Evolutionary conservation across 2,888 invertebrate species (phyloP), one percentile per base, ranked within the genome.

Genomic region (Microchrysa polita): DNA sequence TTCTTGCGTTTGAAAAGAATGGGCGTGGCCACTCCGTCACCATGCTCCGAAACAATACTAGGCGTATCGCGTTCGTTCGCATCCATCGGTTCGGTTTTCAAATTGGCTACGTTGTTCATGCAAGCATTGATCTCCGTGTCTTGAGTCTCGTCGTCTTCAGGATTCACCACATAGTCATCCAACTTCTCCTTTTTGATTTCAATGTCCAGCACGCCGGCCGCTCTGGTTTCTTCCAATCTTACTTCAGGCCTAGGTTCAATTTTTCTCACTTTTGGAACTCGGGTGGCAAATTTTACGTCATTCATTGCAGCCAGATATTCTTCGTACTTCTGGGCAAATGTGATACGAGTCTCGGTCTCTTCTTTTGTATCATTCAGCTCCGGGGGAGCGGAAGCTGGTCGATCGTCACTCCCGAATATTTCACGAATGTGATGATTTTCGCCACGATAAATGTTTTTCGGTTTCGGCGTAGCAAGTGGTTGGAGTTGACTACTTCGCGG

Each of bases 331-430:
- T 83, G 80, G 71, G 81, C 81, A 73, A 83, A 84, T 1, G 77
- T 76, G 0, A 78, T 80, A 63, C 86, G 86, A 0, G 81, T 82
- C 16, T 84, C 84, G 16, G 81, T 82, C 9, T 82, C 79, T 14
- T 82, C 82, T 9, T 65, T 52, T 12, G 69, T 57, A 16, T 77
- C 74, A 12, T 60, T 57, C 23, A 83, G 81, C 74, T 82, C 81
- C 0, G 94, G 93, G 0, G 94, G 93, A 0, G 94, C 93, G 0
- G 93, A 93, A 0, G 93, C 93, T 0, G 94, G 93, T 55, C 93
- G 87, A 79, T 94, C 93, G 75, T 81, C 82, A 2, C 82, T 83
- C 0, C 93, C 93, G 82, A 94, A 94, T 1, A 94, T 93, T 84
- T 94, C 93, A 78, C 92, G 90, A 42, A 69, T 69, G 16, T 69